phyloP scores from a whole-genome alignment of 2,888 invertebrate species.

The Euproctis similis region DNA sequence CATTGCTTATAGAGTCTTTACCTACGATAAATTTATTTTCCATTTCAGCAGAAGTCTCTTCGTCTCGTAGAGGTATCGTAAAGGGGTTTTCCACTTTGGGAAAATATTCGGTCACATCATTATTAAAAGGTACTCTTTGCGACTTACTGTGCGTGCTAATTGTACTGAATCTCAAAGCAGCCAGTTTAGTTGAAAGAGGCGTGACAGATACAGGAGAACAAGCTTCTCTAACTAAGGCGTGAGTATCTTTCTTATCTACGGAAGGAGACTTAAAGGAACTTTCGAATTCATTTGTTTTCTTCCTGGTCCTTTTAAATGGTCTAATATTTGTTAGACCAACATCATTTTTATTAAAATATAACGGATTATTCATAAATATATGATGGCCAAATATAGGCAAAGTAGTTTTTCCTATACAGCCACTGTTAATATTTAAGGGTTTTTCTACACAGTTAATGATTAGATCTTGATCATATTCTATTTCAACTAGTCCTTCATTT shows the following conservation, averaged over 20 bases:
- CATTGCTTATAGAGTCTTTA: slow-evolving; percentile 49
- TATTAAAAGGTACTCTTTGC: slow-evolving; percentile 40
- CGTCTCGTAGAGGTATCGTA: slow-evolving; percentile 54
- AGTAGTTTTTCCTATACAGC: slow-evolving; percentile 51
- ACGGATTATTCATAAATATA: slow-evolving; percentile 64
- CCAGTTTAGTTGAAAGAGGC: slow-evolving; percentile 76
- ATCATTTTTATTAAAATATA: slow-evolving; percentile 67
- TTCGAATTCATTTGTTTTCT: slow-evolving; percentile 66
- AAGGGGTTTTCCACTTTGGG: slow-evolving; percentile 66
- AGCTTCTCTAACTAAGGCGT: slow-evolving; percentile 57
- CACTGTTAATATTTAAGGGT: slow-evolving; percentile 36
- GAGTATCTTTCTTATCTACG: slow-evolving; percentile 59
- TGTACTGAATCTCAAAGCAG: slow-evolving; percentile 75
- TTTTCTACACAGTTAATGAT: slow-evolving; percentile 61
- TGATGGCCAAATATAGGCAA: slow-evolving; percentile 69
- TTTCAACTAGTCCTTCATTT: slow-evolving; percentile 72
- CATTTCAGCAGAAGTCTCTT: slow-evolving; percentile 66
- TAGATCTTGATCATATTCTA: slow-evolving; percentile 72
- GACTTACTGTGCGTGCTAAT: slow-evolving; percentile 59
- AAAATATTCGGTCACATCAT: slow-evolving; percentile 69
- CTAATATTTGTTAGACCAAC: slow-evolving; percentile 46
- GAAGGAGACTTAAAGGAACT: slow-evolving; percentile 65
- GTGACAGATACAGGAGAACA: slow-evolving; percentile 73
- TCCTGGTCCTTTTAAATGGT: slow-evolving; percentile 59
- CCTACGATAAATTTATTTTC: slow-evolving; percentile 66